These are phyloP conservation scores for pig (Sus scrofa) DNA, from an alignment of 2,113 vertebrate species.

Conservation along the genomic window DNA sequence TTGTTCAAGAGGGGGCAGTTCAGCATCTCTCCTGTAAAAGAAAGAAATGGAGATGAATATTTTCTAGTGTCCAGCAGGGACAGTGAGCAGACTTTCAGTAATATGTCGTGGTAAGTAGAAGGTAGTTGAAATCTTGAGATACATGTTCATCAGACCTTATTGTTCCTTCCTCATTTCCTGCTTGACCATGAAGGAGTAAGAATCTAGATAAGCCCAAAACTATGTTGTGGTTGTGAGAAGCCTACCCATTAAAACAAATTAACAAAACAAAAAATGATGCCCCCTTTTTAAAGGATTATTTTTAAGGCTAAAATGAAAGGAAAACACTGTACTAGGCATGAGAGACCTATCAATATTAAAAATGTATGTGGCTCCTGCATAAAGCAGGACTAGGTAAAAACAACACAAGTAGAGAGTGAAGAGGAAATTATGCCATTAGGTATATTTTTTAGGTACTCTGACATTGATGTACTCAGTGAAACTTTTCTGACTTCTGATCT, in stretches of 20 bases:
- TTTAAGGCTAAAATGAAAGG: neutral
- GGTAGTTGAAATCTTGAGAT: neutral
- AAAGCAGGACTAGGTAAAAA: constrained; percentile 12
- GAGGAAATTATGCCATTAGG: neutral
- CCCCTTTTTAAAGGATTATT: neutral
- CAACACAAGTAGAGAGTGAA: constrained; percentile 28
- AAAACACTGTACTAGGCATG: neutral
- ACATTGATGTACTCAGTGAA: constrained; percentile 66
- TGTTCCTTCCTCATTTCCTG: neutral
- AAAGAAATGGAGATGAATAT: neutral
- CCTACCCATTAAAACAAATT: neutral
- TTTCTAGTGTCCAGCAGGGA: neutral
- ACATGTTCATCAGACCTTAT: neutral
- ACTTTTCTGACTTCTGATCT: constrained; percentile 68
- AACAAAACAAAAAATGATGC: neutral
- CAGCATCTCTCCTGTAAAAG: neutral
- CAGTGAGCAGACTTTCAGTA: neutral
- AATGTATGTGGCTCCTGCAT: neutral
- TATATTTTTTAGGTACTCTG: constrained; percentile 47
- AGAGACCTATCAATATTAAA: neutral
- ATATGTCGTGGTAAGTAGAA: neutral
- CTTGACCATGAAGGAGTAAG: neutral
- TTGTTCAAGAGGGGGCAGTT: neutral
- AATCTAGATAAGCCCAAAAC: neutral
- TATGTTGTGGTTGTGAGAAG: neutral